Evolutionary conservation across 2,888 invertebrate species (phyloP).

Genomic region (Lingula anatina): DNA sequence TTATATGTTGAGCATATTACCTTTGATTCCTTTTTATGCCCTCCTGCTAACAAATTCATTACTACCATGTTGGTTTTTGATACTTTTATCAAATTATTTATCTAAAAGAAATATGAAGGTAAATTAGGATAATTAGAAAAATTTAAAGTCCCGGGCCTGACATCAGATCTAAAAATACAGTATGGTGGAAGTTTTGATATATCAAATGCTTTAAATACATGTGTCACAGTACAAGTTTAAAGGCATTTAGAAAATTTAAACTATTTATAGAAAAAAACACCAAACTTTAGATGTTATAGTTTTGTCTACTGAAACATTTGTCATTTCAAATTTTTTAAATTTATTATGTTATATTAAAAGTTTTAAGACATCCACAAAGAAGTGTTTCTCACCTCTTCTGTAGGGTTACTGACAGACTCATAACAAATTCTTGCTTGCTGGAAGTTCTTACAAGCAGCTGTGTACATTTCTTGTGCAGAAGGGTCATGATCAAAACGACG

Average conservation of each 20-base stretch:
- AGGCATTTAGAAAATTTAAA: too few species aligned
- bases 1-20: too few species aligned
- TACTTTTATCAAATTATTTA: slow-evolving; percentile 68
- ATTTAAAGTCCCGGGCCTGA: neutral
- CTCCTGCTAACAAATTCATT: slow-evolving; percentile 83
- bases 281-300: too few species aligned
- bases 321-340: too few species aligned
- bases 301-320: too few species aligned
- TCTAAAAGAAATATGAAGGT: slow-evolving; percentile 19
- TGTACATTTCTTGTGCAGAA: slow-evolving; percentile 58
- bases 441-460: slow-evolving; percentile 84
- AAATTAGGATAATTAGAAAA: neutral
- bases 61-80: slow-evolving; percentile 95
- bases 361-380: too few species aligned
- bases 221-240: too few species aligned
- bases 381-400: slow-evolving; percentile 71
- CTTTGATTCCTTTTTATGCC: slow-evolving; percentile 82
- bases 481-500: slow-evolving; percentile 38
- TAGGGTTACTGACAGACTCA: slow-evolving; percentile 75
- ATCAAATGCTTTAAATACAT: neutral
- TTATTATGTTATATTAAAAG: too few species aligned
- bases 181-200: neutral
- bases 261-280: too few species aligned
- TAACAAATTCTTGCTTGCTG: slow-evolving; percentile 82
- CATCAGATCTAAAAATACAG: too few species aligned